A percentile compares a stretch with the other conserved stretches of the same genome.
Evolutionary conservation across 1,140 invertebrate genomes (phyloP).

Genomic region (Zaprionus vittiger): DNA sequence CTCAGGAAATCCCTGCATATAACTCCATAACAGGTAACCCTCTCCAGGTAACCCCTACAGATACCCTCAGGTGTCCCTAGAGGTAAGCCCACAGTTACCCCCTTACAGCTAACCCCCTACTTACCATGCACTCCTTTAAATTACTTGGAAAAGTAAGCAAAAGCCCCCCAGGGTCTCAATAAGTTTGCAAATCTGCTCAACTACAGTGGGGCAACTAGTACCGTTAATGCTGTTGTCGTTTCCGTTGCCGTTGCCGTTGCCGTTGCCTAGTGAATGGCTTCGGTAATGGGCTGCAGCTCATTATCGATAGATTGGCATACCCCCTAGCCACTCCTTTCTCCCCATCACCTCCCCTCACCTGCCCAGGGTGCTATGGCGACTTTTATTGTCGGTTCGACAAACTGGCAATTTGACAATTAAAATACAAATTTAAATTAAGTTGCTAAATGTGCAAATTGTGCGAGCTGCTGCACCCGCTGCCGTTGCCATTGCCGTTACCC

Average conservation of each 20-base stretch:
- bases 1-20: too few species aligned
- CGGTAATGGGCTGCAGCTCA: constrained; percentile 20
- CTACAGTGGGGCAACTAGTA: not conserved
- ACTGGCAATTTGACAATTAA: constrained; percentile 26
- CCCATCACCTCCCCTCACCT: not conserved
- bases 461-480: not conserved
- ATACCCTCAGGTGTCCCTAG: too few species aligned
- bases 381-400: constrained; percentile 1
- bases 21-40: too few species aligned
- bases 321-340: too few species aligned
- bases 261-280: not conserved
- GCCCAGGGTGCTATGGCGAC: constrained; percentile 31
- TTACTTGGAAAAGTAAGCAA: too few species aligned
- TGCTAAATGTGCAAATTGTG: constrained; percentile 3
- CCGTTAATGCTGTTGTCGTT: not conserved
- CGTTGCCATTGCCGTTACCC: not conserved
- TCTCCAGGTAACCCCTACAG: too few species aligned
- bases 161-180: too few species aligned
- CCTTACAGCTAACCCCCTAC: too few species aligned
- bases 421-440: constrained; percentile 12
- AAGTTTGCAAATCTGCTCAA: too few species aligned
- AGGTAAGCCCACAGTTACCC: too few species aligned
- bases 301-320: constrained; percentile 27
- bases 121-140: too few species aligned
- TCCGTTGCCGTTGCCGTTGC: too few species aligned